Evolutionary conservation across 2,113 vertebrate genomes (phyloP), one percentile per base, ranked within the genome.

Genomic region (Collichthys lucidus): DNA sequence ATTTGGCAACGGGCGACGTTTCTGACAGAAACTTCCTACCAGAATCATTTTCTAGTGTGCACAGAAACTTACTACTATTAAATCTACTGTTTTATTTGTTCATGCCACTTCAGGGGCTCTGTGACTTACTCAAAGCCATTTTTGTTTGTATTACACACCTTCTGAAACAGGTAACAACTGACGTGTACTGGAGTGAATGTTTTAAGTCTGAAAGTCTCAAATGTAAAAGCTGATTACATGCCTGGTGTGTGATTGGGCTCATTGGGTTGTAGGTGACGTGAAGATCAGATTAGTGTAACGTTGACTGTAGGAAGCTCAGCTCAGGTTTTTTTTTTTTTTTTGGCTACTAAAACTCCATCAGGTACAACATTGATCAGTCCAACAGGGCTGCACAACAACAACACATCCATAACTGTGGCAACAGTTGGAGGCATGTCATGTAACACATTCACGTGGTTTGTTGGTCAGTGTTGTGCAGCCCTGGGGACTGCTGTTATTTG

Each of bases 311-410:
- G 7, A 73, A 40, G 66, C 15, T 66, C 61, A 52, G 40, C 62
- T 80, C 78, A 80, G 77, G 60, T 64, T 4, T 77, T 56, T 63
- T 46, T 47, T 47, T 63, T 4, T 77, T 56, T 63, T 46, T 47
- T 47, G 46, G 24, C 49, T 10, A 40, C 14, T 49, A 19, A 49
- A 64, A 22, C 60, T 40, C 14, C 68, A 49, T 80, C 68, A 66
- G 78, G 77, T 61, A 80, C 20, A 60, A 70, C 11, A n/a, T 6
- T 7, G 49, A 31, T 57, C 22, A 1, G 24, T 35, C 44, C 19
- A 22, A 12, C 56, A 61, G 42, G 44, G 19, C 44, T 0, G 57
- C 70, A 47, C 22, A 17, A 31, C 47, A 52, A 11, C 29, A 55
- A 22, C 49, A 53, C 46, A 47, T 16, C 46, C 11, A 4, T 15